Evolutionary conservation across 2,113 vertebrate genomes (phyloP), one percentile per base, ranked within the genome.

Genomic region (Parus major): DNA sequence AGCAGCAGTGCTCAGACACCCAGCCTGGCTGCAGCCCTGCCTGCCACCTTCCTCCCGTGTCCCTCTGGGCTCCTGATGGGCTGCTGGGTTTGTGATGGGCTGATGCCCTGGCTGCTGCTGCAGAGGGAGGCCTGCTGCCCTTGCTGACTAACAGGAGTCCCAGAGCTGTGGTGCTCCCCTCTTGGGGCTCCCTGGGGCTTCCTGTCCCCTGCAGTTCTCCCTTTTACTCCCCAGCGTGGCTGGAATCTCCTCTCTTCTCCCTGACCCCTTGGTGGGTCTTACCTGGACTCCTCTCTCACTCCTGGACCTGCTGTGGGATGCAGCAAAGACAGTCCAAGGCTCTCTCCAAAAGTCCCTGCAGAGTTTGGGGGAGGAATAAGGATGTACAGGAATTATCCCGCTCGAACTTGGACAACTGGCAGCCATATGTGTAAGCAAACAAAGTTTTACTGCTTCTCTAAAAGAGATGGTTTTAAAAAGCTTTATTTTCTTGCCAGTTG

Each of bases 401-500:
- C 71, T 86, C 5, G 0, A 68, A 91, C 39, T 85, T 46, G 83
- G 64, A 82, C 88, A 95, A 96, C 87, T 86, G 81, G 94, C 88
- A 94, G 79, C 75, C 90, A 53, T 72, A 91, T 95, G 78, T 86
- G 77, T 82, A 82, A 90, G 93, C 89, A 65, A 88, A 95, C 88
- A 82, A 97, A 98, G 95, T 98, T 97, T 97, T 68, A 75, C 85
- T 96, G 27, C 95, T 93, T 64, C 92, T 95, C 87, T 91, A 79
- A 68, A 84, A 63, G 87, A 94, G 90, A 95, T 80, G 19, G 7
- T 95, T 97, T 95, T 81, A 91, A 95, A 39, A 94, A 95, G 96
- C 97, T 97, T 97, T 97, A 94, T 98, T 98, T 98, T 98, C 96
- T 97, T 97, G 96, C 97, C 96, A 98, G 96, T 98, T 98, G 97